Conservation (phyloP, 53 echinoderm and acorn worm genomes). For the Arbacia lixula region DNA sequence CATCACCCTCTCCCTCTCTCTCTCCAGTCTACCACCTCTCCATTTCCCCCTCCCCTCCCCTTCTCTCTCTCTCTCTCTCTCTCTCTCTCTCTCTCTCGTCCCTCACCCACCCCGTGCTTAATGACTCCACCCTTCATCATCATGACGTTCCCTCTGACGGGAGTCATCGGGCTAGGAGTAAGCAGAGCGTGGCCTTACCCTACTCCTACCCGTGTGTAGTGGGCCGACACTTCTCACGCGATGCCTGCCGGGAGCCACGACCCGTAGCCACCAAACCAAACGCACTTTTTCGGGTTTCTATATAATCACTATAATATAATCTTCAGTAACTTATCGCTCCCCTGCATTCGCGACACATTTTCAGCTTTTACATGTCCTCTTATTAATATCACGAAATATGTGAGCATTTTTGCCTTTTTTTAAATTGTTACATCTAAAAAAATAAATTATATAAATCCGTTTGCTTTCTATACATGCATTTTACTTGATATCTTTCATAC, state of each 20-base stretch:
- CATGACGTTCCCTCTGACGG: background rate
- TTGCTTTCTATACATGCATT: too few species aligned
- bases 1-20: background rate
- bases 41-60: background rate
- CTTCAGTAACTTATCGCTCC: too few species aligned
- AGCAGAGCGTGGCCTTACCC: conserved; percentile 18
- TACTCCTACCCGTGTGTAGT: conserved; percentile 28
- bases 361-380: too few species aligned
- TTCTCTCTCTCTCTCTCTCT: conserved; percentile 11
- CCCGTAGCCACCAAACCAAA: conserved; percentile 11
- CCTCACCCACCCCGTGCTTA: background rate
- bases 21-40: background rate
- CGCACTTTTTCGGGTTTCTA: conserved; percentile 19
- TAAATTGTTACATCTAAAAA: too few species aligned
- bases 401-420: too few species aligned
- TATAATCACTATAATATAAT: too few species aligned
- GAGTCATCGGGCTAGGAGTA: conserved; percentile 5
- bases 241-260: background rate
- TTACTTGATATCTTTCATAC: too few species aligned
- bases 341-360: too few species aligned
- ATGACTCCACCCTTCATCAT: too few species aligned
- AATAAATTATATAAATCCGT: too few species aligned
- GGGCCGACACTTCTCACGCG: conserved; percentile 53
- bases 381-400: too few species aligned
- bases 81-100: background rate